Conservation (phyloP, 2,113 vertebrate species). For the Melanerpes aurifrons region DNA sequence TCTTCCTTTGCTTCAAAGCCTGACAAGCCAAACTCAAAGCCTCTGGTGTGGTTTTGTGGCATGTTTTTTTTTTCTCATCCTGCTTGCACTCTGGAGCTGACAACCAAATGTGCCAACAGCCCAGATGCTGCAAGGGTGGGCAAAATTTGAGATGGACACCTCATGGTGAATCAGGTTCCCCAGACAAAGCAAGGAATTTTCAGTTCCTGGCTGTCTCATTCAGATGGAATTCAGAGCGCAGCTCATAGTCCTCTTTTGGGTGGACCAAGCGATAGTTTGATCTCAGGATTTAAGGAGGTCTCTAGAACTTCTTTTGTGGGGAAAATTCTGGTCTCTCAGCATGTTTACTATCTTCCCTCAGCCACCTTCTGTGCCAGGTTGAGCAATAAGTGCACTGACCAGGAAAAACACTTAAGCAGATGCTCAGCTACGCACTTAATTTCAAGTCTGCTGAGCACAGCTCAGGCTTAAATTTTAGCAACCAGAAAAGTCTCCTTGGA, state of each 20-base stretch:
- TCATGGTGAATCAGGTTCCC: conserved; percentile 42
- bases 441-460: background rate
- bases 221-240: background rate
- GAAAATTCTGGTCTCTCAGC: background rate
- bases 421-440: background rate
- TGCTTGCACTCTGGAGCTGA: background rate
- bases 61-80: background rate
- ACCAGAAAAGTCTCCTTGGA: background rate
- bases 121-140: background rate
- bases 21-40: background rate
- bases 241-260: background rate
- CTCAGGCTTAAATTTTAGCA: conserved; percentile 6
- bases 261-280: background rate
- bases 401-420: background rate
- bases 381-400: background rate
- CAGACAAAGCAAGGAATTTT: background rate
- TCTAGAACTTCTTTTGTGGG: background rate
- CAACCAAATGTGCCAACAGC: background rate
- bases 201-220: conserved; percentile 25
- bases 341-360: background rate
- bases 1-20: conserved; percentile 3
- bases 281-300: background rate
- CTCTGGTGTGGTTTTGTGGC: conserved; percentile 40
- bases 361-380: background rate
- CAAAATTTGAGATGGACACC: background rate